Evolutionary conservation across 2,888 invertebrate species (phyloP), one percentile per base, ranked within the genome.

Genomic region (Harpalus rubripes): DNA sequence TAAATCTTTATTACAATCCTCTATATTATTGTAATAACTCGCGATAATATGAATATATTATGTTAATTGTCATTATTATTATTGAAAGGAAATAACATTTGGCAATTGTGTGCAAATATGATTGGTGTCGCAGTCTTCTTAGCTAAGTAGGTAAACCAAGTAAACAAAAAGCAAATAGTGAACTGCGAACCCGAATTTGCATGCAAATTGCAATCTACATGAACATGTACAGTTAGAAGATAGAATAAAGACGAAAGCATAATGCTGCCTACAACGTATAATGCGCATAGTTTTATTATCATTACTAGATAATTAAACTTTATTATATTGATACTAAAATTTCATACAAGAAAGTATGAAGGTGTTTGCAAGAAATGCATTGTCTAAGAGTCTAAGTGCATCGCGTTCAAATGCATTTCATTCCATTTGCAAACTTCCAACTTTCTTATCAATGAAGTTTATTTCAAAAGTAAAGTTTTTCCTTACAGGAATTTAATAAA

Each of bases 301-400:
- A 78, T 78, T 78, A 78, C 56, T 12, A 3, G n/a, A 12, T 58
- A 78, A 78, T 78, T 78, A 78, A 58, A 78, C 78, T 58, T 26
- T 16, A 74, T 74, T 74, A 74, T 44, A 74, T 74, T 18, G 72
- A 74, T 44, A 41, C 44, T 74, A 44, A 74, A 44, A 74, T 74
- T 74, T 74, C 72, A 74, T 72, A 72, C 15, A 41, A 16, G 44
- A 44, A 16, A 10, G 10, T 74, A 44, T 74, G 10, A 74, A 74
- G 39, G 68, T 68, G 65, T 22, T 72, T 72, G 44, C 12, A 52
- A 52, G 44, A 32, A 32, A 32, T 52, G 44, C 10, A 52, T 52
- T 52, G 44, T 52, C 44, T 44, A 10, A 22, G 22, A 7, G 44
- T 44, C 44, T 52, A 52, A 52, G 44, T 12, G 12, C 10, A 52